Conservation (phyloP, 2,113 vertebrate genomes). For the Paracanthobrama guichenoti region DNA sequence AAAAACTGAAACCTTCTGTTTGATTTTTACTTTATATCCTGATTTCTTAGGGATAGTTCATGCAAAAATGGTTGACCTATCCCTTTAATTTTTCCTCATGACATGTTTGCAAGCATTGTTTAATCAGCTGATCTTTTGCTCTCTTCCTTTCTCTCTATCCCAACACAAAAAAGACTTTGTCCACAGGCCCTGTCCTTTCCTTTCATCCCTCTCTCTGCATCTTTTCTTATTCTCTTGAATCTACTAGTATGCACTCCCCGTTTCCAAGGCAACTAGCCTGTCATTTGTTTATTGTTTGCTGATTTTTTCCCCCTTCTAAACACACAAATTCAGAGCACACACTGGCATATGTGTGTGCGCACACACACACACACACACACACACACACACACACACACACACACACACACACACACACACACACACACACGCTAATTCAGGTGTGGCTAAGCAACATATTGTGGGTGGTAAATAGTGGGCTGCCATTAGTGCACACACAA, state of each 20-base stretch:
- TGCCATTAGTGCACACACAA: slow-evolving; percentile 26
- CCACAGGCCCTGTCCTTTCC: background rate
- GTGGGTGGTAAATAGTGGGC: slow-evolving; percentile 25
- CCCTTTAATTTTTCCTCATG: background rate
- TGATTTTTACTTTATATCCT: background rate
- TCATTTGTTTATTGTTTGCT: slow-evolving; percentile 54
- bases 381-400: background rate
- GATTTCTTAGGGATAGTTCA: background rate
- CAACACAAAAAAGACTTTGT: slow-evolving; percentile 20
- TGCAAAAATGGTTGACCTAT: background rate
- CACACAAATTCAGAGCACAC: slow-evolving; percentile 36
- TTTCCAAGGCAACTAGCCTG: slow-evolving; percentile 60
- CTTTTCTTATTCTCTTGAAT: slow-evolving; percentile 29
- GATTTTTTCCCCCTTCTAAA: slow-evolving; percentile 23
- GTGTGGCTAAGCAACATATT: slow-evolving; percentile 49
- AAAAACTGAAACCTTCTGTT: background rate
- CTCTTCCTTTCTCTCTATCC: background rate
- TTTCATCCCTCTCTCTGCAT: slow-evolving; percentile 9
- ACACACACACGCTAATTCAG: slow-evolving; percentile 44
- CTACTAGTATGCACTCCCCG: slow-evolving; percentile 50
- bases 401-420: slow-evolving; percentile 24
- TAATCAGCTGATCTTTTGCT: background rate
- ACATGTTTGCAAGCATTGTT: slow-evolving; percentile 10
- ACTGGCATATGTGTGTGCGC: background rate
- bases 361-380: background rate